Evolutionary conservation across 2,797 vertebrate genomes (phyloP), one percentile per base, ranked within the genome.

Genomic region (Balearica regulorum): DNA sequence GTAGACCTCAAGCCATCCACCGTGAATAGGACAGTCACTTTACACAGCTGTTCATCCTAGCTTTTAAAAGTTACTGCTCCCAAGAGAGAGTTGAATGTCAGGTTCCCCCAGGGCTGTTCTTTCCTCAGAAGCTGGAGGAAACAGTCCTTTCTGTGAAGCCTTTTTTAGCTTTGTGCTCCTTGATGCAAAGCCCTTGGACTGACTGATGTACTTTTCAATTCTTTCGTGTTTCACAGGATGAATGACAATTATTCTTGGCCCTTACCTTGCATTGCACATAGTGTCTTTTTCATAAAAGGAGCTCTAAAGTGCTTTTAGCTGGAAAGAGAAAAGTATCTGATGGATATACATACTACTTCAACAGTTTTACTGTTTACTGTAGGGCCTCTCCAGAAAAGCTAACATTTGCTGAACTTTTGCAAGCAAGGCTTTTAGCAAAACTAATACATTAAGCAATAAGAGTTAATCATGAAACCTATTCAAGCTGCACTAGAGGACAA

Each of bases 361-460:
- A n/a, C 80, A 60, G 66, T 93, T 95, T 11, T 13, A 39, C 49
- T 96, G 88, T 92, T 95, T 96, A 91, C 72, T 66, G 81, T 51
- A 87, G 13, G 6, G 39, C 33, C 46, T 92, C 62, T 96, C 75
- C 84, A 89, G 28, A 64, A 92, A 91, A 90, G 44, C 60, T 96
- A 96, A 96, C 88, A 97, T 97, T 97, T 94, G 77, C 35, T 86
- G 93, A 97, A 97, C 95, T 96, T 96, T 76, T 83, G 64, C 79
- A 77, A 83, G 89, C 91, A 78, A 58, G 29, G 35, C 84, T 96
- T 89, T 93, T 43, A 95, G 60, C 77, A 80, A 80, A 92, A 85
- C 55, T 39, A 68, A 87, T 89, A 60, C 79, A 88, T 97, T 95
- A 88, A 87, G 90, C 49, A 95, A 69, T 66, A 70, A 77, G 94